Conservation (phyloP, 2,797 vertebrate species). For the Falco rusticolus region DNA sequence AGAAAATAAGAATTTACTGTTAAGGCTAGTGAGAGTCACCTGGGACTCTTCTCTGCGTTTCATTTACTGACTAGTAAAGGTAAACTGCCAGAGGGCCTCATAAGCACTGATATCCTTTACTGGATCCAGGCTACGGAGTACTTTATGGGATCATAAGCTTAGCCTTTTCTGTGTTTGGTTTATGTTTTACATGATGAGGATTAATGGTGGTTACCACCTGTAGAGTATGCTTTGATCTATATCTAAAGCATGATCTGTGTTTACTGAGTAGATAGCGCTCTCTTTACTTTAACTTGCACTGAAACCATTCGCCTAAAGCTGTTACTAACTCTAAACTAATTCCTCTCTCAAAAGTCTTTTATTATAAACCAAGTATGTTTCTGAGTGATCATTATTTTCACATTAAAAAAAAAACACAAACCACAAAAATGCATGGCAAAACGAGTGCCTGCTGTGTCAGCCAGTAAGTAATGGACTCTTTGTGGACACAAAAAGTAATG, state of each 20-base stretch:
- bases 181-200: neutral
- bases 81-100: neutral
- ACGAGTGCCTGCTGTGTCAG: neutral
- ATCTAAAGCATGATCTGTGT: neutral
- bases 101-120: neutral
- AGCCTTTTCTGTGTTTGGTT: neutral
- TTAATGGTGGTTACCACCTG: neutral
- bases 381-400: neutral
- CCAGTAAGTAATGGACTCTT: slow-evolving; percentile 29
- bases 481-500: slow-evolving; percentile 41
- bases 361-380: neutral
- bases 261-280: neutral
- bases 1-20: neutral
- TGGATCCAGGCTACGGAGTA: neutral
- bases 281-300: neutral
- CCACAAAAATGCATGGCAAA: neutral
- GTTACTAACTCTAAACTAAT: neutral
- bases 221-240: neutral
- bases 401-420: neutral
- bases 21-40: neutral
- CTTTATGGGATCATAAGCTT: neutral
- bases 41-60: neutral
- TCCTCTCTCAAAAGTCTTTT: neutral
- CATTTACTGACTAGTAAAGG: neutral
- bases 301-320: neutral